Evolutionary conservation across 2,888 invertebrate genomes (phyloP).

Genomic region (Trilocha varians): DNA sequence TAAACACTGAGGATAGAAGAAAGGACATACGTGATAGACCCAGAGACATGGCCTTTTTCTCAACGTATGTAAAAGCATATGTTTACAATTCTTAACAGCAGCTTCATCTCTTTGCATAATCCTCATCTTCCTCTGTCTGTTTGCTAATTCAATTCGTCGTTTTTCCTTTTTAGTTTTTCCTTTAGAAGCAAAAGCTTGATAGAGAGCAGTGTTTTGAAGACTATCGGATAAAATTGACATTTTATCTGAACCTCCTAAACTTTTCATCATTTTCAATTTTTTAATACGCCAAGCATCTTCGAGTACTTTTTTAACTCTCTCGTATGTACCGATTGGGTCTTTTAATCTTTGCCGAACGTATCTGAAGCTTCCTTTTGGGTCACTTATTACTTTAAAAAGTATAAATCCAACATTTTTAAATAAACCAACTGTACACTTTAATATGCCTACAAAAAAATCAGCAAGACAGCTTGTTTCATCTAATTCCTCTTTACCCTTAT

Average conservation of each 20-base stretch:
- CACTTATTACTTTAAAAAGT: constrained; percentile 15
- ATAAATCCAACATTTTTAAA: constrained; percentile 10
- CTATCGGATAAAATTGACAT: constrained; percentile 27
- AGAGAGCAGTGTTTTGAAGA: constrained; percentile 21
- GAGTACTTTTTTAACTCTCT: constrained; percentile 13
- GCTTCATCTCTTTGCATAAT: constrained; percentile 22
- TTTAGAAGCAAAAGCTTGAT: constrained; percentile 22
- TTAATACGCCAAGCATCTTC: constrained; percentile 19
- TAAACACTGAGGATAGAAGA: constrained; percentile 39
- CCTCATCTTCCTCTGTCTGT: constrained; percentile 19
- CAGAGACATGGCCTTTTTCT: constrained; percentile 41
- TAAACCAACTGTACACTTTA: constrained; percentile 15
- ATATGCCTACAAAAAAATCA: constrained; percentile 21
- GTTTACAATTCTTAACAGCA: constrained; percentile 28
- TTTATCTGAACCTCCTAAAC: constrained; percentile 26
- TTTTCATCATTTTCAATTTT: constrained; percentile 24
- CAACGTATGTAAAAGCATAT: constrained; percentile 30
- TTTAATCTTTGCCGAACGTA: constrained; percentile 18
- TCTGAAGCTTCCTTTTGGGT: constrained; percentile 22
- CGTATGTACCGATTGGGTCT: constrained; percentile 20
- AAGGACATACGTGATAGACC: constrained; percentile 40
- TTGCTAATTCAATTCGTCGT: constrained; percentile 11
- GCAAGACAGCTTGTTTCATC: constrained; percentile 22
- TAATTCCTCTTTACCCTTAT: constrained; percentile 15
- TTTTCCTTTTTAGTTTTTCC: constrained; percentile 27